These are phyloP conservation scores for Heliconius hewitsoni DNA, from an alignment of 1,140 invertebrate species.

Conservation along the genomic window DNA sequence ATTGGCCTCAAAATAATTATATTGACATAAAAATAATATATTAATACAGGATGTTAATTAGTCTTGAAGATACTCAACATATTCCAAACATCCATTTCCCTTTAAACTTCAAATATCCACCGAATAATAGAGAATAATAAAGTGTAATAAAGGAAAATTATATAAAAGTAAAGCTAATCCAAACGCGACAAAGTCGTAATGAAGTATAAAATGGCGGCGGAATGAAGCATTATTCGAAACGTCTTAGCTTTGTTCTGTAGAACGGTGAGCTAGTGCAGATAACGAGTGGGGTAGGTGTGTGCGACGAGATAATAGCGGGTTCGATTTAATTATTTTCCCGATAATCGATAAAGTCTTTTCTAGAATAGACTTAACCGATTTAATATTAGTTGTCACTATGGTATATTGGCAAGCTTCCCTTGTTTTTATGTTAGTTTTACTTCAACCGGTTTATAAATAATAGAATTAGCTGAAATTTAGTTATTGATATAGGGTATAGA, in stretches of 20 bases:
- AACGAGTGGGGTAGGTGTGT: conserved; percentile 19
- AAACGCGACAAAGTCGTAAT: conserved; percentile 18
- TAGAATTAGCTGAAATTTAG: too few species aligned
- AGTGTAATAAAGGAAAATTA: conserved; percentile 23
- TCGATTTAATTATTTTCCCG: not conserved
- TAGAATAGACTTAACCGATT: too few species aligned
- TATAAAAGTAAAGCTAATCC: conserved; percentile 29
- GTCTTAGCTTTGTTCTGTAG: conserved; percentile 27
- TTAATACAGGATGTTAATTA: too few species aligned
- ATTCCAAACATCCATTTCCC: not conserved
- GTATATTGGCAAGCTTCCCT: too few species aligned
- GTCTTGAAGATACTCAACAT: too few species aligned
- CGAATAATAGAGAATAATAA: conserved; percentile 7
- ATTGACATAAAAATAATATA: too few species aligned
- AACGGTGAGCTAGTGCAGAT: conserved; percentile 28
- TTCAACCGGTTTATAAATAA: too few species aligned
- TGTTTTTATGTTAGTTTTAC: too few species aligned
- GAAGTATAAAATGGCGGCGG: conserved; percentile 26
- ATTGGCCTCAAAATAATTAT: too few species aligned
- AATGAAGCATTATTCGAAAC: conserved; percentile 29
- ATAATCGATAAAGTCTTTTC: too few species aligned
- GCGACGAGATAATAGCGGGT: not conserved
- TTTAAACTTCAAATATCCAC: not conserved
- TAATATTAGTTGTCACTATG: too few species aligned
- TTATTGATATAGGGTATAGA: too few species aligned